Evolutionary conservation across 2,888 invertebrate species (phyloP).

Genomic region (Stenurella melanura): DNA sequence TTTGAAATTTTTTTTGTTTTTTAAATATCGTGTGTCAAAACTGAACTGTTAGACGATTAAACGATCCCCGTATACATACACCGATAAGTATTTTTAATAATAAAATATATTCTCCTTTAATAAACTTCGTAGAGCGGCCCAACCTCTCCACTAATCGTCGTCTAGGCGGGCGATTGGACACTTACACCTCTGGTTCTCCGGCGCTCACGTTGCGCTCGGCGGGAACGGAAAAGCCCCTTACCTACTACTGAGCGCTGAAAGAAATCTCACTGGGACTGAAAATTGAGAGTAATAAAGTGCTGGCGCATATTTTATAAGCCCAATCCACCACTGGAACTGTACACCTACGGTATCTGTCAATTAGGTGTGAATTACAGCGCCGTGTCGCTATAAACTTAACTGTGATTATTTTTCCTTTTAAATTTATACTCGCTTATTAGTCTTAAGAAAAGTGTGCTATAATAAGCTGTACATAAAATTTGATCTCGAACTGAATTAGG

Average conservation of each 20-base stretch:
- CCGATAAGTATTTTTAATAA: no score
- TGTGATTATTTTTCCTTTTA: conserved; percentile 61
- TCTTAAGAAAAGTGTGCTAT: conserved; percentile 45
- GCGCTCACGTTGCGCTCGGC: conserved; percentile 43
- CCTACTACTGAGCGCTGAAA: conserved; percentile 65
- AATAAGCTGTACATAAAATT: conserved; percentile 50
- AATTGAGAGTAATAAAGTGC: conserved; percentile 73
- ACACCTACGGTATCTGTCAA: conserved; percentile 72
- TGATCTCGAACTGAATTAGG: conserved; percentile 16
- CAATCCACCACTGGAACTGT: conserved; percentile 67
- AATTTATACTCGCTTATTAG: conserved; percentile 59
- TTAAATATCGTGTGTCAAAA: no score
- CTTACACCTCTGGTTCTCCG: conserved; percentile 52
- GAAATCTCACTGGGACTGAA: conserved; percentile 71
- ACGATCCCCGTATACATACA: no score
- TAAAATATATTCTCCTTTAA: no score
- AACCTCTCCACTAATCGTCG: no score
- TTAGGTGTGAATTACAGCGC: conserved; percentile 72
- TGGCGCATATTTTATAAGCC: conserved; percentile 69
- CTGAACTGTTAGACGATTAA: no score
- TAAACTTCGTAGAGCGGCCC: no score
- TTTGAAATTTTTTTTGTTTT: no score
- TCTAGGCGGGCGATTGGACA: conserved; percentile 48
- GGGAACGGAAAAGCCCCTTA: conserved; percentile 58
- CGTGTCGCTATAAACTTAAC: conserved; percentile 60